Base-by-base conservation (phyloP, 2,888 invertebrate genomes). In the Boloria selene region DNA sequence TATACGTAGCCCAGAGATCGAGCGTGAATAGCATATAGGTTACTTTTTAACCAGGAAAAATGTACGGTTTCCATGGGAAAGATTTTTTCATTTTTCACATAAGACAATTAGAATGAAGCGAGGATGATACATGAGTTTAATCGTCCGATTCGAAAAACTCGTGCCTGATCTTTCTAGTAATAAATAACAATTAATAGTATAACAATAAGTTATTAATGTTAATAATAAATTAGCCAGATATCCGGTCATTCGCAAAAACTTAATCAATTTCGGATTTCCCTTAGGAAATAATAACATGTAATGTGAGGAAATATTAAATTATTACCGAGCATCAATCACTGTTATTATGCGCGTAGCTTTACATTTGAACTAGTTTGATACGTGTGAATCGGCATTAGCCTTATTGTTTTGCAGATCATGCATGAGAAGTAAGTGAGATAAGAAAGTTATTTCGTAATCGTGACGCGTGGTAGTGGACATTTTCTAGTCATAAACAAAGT, bases 321-420 rank as follows among this genome's bases (percentile, higher is more conserved):
- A 38, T 38, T 38, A 10, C 10, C 31, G 31, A 38, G 3, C 16
- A 49, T 50, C 59, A 59, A 59, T 50, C 38, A 59, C 10, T 56
- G 14, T 49, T 3, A 14, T 47, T 50, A 18, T 47, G 45, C 13
- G 52, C 47, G 5, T 10, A 16, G 38, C 45, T 7, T 59, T 59
- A 58, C 45, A 16, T 53, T 14, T 47, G n/a, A 14, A 52, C 16
- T 49, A 59, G 51, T 17, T 22, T 44, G 64, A 55, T 14, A 61
- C 18, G 70, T 56, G 62, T 60, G 59, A 60, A 67, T 51, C 26
- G 61, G 50, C 59, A 60, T 63, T 56, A 67, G 51, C 59, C 60
- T 64, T 51, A 64, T 68, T 68, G 65, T 70, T 70, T 68, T 68
- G 63, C 63, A 58, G 64, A 65, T 68, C 70, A 70, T 68, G 70